These are phyloP conservation scores for Triplophysa rosa DNA, from an alignment of 2,113 vertebrate species.

Conservation along the genomic window DNA sequence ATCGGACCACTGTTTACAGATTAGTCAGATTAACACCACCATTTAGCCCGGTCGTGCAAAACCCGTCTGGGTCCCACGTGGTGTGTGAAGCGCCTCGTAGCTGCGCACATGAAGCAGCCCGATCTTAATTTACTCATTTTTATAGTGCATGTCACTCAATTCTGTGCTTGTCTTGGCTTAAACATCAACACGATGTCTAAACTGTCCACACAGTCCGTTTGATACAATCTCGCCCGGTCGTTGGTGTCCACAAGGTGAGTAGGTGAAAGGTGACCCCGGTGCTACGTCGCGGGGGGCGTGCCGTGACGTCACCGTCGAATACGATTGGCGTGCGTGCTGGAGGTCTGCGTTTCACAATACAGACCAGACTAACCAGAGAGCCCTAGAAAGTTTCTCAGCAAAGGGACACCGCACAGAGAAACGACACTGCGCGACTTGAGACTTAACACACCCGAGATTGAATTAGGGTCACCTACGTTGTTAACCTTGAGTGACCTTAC, in stretches of 20 bases:
- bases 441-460: too few relatives aligned
- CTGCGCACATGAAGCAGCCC: neutral
- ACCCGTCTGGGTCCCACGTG: neutral
- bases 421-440: too few relatives aligned
- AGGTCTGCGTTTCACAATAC: neutral
- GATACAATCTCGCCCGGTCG: neutral
- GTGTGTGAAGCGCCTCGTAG: neutral
- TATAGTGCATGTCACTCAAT: neutral
- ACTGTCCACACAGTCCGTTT: neutral
- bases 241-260: constrained; percentile 40
- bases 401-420: neutral
- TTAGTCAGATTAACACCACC: neutral
- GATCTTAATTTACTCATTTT: neutral
- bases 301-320: constrained; percentile 53
- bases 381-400: neutral
- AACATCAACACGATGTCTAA: neutral
- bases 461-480: neutral
- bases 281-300: constrained; percentile 53
- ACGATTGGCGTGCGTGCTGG: neutral
- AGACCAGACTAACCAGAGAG: neutral
- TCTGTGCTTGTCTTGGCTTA: neutral
- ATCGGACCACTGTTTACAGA: neutral
- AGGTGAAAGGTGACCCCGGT: constrained; percentile 66
- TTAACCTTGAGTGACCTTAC: constrained; percentile 30
- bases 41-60: neutral